Conservation (phyloP, 2,113 vertebrate genomes). For the Neodontobutis hainanensis region DNA sequence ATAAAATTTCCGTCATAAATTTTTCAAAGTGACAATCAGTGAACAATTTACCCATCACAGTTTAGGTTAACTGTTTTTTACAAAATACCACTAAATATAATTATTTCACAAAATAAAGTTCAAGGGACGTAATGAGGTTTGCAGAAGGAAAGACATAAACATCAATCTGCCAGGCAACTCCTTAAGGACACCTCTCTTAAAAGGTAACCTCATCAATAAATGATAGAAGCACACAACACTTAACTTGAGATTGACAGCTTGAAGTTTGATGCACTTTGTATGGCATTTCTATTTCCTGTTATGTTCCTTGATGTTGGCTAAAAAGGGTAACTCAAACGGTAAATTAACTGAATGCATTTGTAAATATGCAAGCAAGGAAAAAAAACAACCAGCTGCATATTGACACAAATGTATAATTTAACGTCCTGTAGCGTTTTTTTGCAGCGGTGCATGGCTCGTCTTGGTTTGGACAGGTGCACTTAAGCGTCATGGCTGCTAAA, state of each 20-base stretch:
- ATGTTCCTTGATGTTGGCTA: not conserved
- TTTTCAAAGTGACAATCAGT: not conserved
- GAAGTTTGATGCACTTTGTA: constrained; percentile 55
- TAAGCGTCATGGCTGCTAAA: constrained; percentile 15
- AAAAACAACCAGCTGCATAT: constrained; percentile 6
- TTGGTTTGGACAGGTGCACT: constrained; percentile 13
- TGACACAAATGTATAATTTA: constrained; percentile 47
- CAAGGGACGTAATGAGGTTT: constrained; percentile 35
- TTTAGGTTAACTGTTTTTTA: not conserved
- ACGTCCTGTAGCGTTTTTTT: constrained; percentile 7
- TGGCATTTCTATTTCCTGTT: too few species aligned
- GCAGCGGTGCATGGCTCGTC: not conserved
- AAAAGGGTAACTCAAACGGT: constrained; percentile 13
- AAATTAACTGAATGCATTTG: constrained; percentile 10
- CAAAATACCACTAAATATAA: too few species aligned
- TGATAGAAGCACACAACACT: constrained; percentile 55
- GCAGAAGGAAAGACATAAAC: constrained; percentile 35
- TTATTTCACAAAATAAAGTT: constrained; percentile 14
- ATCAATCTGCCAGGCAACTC: not conserved
- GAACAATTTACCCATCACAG: not conserved
- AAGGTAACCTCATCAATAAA: constrained; percentile 66
- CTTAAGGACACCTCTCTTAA: constrained; percentile 48
- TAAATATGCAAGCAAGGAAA: constrained; percentile 12
- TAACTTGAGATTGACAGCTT: constrained; percentile 55
- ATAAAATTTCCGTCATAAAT: constrained; percentile 23